A percentile compares a stretch with the other conserved stretches of the same genome.
phyloP scores from a whole-genome alignment of 2,888 invertebrate species.

The Drosophila percnosoma region DNA sequence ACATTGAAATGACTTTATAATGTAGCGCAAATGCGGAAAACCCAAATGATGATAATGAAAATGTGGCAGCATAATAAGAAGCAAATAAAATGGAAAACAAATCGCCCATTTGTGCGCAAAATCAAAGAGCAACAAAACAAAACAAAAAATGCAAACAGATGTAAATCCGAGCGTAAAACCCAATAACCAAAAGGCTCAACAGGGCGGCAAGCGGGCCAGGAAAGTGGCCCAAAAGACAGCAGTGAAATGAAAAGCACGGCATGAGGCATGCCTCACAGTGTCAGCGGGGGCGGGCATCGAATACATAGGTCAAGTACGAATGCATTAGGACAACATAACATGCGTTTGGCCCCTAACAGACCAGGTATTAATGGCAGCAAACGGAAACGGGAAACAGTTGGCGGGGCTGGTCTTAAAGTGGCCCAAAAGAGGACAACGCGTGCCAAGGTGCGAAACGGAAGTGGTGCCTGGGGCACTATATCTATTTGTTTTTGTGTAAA shows the following conservation, averaged over 20 bases:
- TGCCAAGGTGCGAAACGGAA: constrained; percentile 75
- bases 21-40: constrained; percentile 30
- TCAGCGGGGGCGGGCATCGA: constrained; percentile 61
- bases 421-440: constrained; percentile 56
- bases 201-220: constrained; percentile 35
- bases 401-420: constrained; percentile 48
- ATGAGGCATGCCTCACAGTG: constrained; percentile 48
- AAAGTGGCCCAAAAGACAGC: constrained; percentile 47
- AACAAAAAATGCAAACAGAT: constrained; percentile 74
- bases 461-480: constrained; percentile 40
- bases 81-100: constrained; percentile 64
- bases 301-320: constrained; percentile 66
- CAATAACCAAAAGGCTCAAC: constrained; percentile 63
- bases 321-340: constrained; percentile 45
- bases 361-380: constrained; percentile 28
- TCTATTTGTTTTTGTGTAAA: constrained; percentile 4
- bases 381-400: constrained; percentile 77
- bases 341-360: constrained; percentile 30
- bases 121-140: constrained; percentile 16
- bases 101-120: constrained; percentile 66
- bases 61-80: constrained; percentile 47
- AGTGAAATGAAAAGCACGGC: constrained; percentile 67
- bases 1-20: constrained; percentile 35
- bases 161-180: constrained; percentile 77
- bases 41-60: constrained; percentile 47